Conservation (phyloP, 2,888 invertebrate species). For the Drosophila prolongata region DNA sequence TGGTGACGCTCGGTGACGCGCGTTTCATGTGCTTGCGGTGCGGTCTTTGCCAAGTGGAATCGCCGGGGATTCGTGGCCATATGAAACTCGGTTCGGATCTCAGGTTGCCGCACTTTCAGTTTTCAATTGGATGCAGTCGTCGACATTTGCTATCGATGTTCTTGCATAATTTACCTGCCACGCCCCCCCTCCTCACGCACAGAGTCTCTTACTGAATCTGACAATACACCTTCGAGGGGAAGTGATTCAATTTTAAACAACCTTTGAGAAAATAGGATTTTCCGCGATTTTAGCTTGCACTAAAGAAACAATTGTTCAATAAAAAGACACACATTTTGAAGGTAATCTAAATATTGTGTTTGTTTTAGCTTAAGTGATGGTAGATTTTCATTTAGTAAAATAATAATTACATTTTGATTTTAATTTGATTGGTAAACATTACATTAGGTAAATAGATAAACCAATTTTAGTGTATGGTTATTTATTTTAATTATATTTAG, state of each 20-base stretch:
- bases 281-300: not conserved
- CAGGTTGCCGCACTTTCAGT: constrained; percentile 62
- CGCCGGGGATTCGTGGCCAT: constrained; percentile 42
- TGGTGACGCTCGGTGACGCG: constrained; percentile 23
- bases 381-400: too few species aligned
- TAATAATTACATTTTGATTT: too few species aligned
- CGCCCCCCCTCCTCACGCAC: not conserved
- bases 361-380: too few species aligned
- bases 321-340: not conserved
- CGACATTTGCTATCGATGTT: constrained; percentile 37
- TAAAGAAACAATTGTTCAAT: not conserved
- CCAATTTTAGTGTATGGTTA: too few species aligned
- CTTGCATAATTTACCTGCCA: constrained; percentile 49
- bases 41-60: constrained; percentile 47
- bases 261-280: constrained; percentile 2
- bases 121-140: constrained; percentile 44
- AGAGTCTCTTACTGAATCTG: not conserved
- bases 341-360: not conserved
- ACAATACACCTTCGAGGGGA: constrained; percentile 6
- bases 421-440: too few species aligned
- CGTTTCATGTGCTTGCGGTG: constrained; percentile 49
- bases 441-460: too few species aligned
- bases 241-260: constrained; percentile 9
- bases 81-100: constrained; percentile 55
- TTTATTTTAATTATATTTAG: too few species aligned